phyloP scores from a whole-genome alignment of 2,888 invertebrate species.

The Alloplasta piceator region DNA sequence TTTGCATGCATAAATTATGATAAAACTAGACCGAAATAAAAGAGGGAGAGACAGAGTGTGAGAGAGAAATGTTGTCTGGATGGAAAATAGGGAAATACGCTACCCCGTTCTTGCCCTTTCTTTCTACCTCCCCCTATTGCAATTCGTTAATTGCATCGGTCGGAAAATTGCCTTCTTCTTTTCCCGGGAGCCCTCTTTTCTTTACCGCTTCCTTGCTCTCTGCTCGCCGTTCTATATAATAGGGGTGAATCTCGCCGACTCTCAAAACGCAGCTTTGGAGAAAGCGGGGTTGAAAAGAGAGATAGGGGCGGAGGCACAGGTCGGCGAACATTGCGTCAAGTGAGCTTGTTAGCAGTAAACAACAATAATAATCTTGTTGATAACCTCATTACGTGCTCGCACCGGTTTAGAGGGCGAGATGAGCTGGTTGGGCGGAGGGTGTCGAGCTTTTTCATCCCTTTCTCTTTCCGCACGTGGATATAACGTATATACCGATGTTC shows the following conservation, averaged over 20 bases:
- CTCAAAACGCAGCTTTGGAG: neutral
- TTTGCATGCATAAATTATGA: conserved; percentile 35
- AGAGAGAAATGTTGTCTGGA: conserved; percentile 9
- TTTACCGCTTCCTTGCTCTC: conserved; percentile 2
- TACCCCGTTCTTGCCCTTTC: neutral
- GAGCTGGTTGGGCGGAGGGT: conserved; percentile 46
- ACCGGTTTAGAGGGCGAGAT: conserved; percentile 48
- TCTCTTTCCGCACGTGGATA: conserved; percentile 31
- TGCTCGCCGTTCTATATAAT: neutral
- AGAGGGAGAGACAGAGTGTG: too few species aligned
- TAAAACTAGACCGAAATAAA: conserved; percentile 1
- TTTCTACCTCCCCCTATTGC: neutral
- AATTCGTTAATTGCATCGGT: conserved; percentile 59
- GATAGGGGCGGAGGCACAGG: neutral
- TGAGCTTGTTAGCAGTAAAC: conserved; percentile 78
- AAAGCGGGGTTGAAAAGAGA: conserved; percentile 20
- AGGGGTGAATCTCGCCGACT: conserved; percentile 21
- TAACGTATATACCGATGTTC: conserved; percentile 67
- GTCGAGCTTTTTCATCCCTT: conserved; percentile 23
- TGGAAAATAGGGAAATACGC: conserved; percentile 8
- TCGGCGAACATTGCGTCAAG: conserved; percentile 47
- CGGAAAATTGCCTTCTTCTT: conserved; percentile 23
- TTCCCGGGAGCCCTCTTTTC: neutral
- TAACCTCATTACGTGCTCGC: conserved; percentile 74
- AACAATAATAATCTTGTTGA: conserved; percentile 79